Evolutionary conservation across 2,113 vertebrate species (phyloP).

Genomic region (Naja naja): DNA sequence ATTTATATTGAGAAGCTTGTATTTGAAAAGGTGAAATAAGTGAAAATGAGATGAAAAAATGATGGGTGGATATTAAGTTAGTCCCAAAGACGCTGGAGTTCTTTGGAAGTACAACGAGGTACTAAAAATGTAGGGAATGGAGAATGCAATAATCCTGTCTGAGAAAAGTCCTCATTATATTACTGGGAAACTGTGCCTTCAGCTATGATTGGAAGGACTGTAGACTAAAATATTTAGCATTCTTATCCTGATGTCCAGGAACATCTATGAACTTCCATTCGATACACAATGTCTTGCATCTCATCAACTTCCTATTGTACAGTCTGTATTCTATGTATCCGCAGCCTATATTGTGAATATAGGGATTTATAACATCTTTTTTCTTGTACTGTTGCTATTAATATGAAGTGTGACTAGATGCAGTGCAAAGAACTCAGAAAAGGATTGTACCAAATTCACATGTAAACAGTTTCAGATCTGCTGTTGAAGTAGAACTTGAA

Average conservation of each 20-base stretch:
- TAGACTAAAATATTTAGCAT: background rate
- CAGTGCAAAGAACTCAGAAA: background rate
- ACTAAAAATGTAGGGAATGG: background rate
- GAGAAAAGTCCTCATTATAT: constrained; percentile 14
- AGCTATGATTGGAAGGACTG: background rate
- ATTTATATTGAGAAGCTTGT: constrained; percentile 44
- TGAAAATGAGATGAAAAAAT: constrained; percentile 7
- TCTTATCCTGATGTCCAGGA: background rate
- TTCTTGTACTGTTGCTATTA: background rate
- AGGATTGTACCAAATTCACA: background rate
- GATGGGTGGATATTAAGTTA: background rate
- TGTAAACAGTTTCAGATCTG: constrained; percentile 1
- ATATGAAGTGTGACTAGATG: background rate
- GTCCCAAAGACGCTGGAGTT: constrained; percentile 22
- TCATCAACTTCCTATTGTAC: background rate
- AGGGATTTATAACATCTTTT: background rate
- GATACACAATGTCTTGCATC: background rate
- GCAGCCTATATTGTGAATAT: background rate
- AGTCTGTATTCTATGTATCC: background rate
- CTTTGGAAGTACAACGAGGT: constrained; percentile 21
- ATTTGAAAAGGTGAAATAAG: constrained; percentile 40
- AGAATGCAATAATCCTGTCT: background rate
- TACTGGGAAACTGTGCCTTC: constrained; percentile 6
- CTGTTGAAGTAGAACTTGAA: background rate
- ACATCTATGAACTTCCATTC: background rate